phyloP scores from a whole-genome alignment of 1,140 invertebrate species.

The Aphidius gifuensis region DNA sequence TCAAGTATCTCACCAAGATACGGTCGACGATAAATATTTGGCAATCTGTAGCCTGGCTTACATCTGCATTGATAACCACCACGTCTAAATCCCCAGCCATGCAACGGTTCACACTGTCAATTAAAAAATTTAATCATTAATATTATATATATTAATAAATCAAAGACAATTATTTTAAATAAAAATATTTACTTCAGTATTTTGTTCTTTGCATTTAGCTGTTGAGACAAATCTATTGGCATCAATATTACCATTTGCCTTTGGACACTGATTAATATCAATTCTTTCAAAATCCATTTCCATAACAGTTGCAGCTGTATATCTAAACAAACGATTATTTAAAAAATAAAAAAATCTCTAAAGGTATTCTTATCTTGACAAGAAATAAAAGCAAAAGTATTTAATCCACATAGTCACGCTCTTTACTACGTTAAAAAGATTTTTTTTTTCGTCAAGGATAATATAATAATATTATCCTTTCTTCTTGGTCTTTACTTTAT shows the following conservation, averaged over 20 bases:
- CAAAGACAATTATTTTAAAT: not conserved
- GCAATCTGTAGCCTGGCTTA: conserved; percentile 83
- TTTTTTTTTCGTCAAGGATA: too few relatives aligned
- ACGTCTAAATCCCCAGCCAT: conserved; percentile 92
- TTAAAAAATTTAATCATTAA: not conserved
- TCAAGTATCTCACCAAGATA: conserved; percentile 93
- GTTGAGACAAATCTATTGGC: conserved; percentile 90
- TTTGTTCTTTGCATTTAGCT: conserved; percentile 86
- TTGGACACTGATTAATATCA: conserved; percentile 96
- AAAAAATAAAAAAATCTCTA: not conserved
- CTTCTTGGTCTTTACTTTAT: not conserved
- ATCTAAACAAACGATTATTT: conserved; percentile 59
- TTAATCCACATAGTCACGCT: conserved; percentile 25
- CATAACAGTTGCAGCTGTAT: conserved; percentile 87
- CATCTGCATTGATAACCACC: conserved; percentile 96
- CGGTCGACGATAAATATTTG: conserved; percentile 80
- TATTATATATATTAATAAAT: not conserved
- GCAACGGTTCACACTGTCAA: conserved; percentile 88
- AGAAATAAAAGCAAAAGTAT: conserved; percentile 1
- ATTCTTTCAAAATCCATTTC: conserved; percentile 97
- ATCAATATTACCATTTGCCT: conserved; percentile 79
- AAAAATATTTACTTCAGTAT: conserved; percentile 73
- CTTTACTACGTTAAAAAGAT: conserved; percentile 4
- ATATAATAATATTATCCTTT: too few relatives aligned
- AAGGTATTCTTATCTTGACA: too few relatives aligned